Evolutionary conservation across 2,113 vertebrate species (phyloP), one percentile per base, ranked within the genome.

Genomic region (Hippocampus comes): DNA sequence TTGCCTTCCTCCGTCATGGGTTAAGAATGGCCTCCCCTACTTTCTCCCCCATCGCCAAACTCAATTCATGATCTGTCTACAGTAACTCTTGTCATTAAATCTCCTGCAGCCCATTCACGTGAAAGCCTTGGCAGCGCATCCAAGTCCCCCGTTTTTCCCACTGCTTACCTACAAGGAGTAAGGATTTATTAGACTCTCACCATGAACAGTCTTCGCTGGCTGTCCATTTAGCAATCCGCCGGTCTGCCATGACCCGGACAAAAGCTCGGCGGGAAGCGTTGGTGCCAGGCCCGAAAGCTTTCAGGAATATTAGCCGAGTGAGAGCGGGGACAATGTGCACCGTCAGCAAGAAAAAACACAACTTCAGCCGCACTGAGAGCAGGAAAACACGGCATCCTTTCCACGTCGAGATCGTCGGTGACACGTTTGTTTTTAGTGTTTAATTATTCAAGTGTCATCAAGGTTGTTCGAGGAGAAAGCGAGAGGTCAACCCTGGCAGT

Each of bases 221-320:
- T 82, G 75, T 83, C 84, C 86, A 75, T 86, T 89, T 89, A 87
- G 70, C 82, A 82, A 81, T 79, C 73, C 75, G 61, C 64, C 68
- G 72, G 67, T 77, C 74, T 69, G 79, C 78, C 48, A 10, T 1
- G 60, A 66, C 65, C 10, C 42, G 77, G 81, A 90, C 84, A 90
- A 90, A 86, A 85, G 88, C 89, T 85, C 81, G 27, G 80, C 87
- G 82, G 89, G 90, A 86, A 82, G 80, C 77, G 43, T 76, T 53
- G 60, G 81, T 72, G 82, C 64, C 64, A 66, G 64, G 64, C 64
- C 74, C 20, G 56, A 81, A 79, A 77, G 89, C 89, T 91, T 89
- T 92, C 87, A 90, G 75, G 82, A 85, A 88, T 90, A 90, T 90
- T 90, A 78, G 86, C 71, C 79, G 82, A 61, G 86, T 55, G 20